A percentile compares a stretch with the other conserved stretches of the same genome.
These are phyloP conservation scores for Arenicola marina DNA, from an alignment of 2,888 invertebrate species.

Conservation along the genomic window DNA sequence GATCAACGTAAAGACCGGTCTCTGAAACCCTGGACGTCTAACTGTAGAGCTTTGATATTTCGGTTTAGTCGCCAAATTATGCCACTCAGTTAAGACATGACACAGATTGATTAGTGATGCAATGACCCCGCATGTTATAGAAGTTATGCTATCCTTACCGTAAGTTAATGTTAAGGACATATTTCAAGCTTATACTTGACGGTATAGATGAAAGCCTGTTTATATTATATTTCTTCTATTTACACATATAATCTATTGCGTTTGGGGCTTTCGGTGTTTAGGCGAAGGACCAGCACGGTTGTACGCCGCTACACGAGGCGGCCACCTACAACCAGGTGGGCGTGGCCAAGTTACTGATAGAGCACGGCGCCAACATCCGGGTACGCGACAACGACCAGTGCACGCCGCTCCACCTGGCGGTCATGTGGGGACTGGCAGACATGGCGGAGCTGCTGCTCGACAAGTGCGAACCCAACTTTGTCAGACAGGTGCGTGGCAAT, in stretches of 20 bases:
- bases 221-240: background rate
- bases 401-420: constrained; percentile 21
- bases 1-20: constrained; percentile 65
- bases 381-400: constrained; percentile 10
- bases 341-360: constrained; percentile 56
- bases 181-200: too few species aligned
- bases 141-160: too few species aligned
- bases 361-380: constrained; percentile 27
- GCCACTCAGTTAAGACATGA: too few species aligned
- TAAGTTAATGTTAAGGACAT: too few species aligned
- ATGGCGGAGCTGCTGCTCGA: constrained; percentile 15
- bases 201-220: background rate
- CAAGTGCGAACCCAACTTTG: background rate
- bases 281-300: constrained; percentile 19
- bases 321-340: constrained; percentile 55
- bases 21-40: too few species aligned
- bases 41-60: too few species aligned
- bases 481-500: background rate
- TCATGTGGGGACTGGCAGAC: constrained; percentile 10
- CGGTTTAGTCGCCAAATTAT: too few species aligned
- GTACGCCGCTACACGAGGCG: constrained; percentile 62
- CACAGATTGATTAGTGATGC: too few species aligned
- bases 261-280: too few species aligned
- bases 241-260: too few species aligned
- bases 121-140: too few species aligned